A percentile compares a stretch with the other conserved stretches of the same genome.
Evolutionary conservation across 2,113 vertebrate species (phyloP).

Genomic region (Phylloscopus whistleri): DNA sequence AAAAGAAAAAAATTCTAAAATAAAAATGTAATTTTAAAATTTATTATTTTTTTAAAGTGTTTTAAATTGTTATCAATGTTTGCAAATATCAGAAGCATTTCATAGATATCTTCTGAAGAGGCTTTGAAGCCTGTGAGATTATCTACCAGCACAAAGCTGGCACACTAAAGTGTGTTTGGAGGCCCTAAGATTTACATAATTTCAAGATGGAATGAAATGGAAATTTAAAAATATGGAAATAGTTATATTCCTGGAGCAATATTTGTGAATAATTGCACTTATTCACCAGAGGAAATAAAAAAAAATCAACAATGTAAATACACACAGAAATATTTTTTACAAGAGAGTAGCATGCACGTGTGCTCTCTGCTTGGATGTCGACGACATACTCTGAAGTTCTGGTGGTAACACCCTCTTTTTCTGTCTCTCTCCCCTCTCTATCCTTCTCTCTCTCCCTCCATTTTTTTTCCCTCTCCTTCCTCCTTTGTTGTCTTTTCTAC

Average conservation of each 20-base stretch:
- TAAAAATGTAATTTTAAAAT: neutral
- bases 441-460: neutral
- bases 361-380: rapidly evolving
- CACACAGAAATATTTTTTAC: neutral
- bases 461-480: neutral
- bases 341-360: rapidly evolving
- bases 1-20: neutral
- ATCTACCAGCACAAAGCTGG: neutral
- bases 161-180: neutral
- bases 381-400: too few species aligned
- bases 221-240: neutral
- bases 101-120: neutral
- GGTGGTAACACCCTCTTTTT: neutral
- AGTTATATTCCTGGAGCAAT: neutral
- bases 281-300: neutral
- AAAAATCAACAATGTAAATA: neutral
- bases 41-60: neutral
- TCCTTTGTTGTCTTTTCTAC: neutral
- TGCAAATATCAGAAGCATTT: neutral
- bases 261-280: neutral
- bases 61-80: neutral
- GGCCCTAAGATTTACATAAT: neutral
- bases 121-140: neutral
- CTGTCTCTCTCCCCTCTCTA: neutral
- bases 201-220: neutral